Evolutionary conservation across 2,797 vertebrate genomes (phyloP).

Genomic region (Zalophus californianus): DNA sequence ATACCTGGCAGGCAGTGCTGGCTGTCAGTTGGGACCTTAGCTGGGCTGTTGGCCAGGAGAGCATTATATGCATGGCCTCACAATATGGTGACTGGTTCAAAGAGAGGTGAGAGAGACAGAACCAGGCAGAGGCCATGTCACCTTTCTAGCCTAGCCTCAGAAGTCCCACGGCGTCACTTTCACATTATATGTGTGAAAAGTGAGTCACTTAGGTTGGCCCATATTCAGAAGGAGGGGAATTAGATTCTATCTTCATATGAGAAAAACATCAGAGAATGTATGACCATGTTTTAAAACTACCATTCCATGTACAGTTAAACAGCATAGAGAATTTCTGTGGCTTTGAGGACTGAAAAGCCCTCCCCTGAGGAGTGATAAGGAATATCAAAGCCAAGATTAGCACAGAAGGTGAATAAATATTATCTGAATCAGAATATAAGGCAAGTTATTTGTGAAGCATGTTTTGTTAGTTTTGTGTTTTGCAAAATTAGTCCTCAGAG

Average conservation of each 20-base stretch:
- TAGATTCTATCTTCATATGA: not conserved
- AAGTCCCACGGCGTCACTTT: not conserved
- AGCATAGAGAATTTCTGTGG: not conserved
- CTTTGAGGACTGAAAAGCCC: not conserved
- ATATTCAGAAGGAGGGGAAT: not conserved
- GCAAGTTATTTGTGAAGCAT: not conserved
- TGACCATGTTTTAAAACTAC: not conserved
- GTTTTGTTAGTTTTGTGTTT: not conserved
- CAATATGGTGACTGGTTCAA: not conserved
- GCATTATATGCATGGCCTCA: not conserved
- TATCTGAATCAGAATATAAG: not conserved
- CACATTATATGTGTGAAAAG: not conserved
- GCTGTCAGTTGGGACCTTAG: not conserved
- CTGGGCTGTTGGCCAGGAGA: not conserved
- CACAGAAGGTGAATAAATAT: not conserved
- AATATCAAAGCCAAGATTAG: not conserved
- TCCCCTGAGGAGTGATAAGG: not conserved
- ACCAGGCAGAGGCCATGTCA: not conserved
- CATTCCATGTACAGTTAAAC: not conserved
- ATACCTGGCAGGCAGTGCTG: not conserved
- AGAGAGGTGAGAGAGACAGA: not conserved
- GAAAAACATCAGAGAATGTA: not conserved
- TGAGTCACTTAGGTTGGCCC: not conserved
- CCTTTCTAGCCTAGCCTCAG: not conserved
- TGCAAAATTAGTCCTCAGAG: not conserved